A percentile compares a stretch with the other conserved stretches of the same genome.
Conservation (phyloP, 2,888 invertebrate species). For the Hedychridium roseum region DNA sequence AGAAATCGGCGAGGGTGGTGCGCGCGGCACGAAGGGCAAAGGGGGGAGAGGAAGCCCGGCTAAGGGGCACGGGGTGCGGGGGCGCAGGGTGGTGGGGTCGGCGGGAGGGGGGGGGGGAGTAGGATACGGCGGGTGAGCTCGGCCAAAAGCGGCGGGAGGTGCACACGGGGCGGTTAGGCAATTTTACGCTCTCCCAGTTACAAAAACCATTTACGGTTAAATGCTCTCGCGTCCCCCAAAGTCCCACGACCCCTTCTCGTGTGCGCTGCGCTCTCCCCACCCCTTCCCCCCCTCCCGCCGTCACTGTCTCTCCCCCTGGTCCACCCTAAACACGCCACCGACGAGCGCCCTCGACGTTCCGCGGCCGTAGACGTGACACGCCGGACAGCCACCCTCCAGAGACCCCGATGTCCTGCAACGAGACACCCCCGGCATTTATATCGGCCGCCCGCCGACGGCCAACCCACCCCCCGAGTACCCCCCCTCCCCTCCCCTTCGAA, state of each 20-base stretch:
- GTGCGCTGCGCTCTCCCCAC: conserved; percentile 20
- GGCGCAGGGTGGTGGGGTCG: conserved; percentile 22
- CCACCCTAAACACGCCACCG: conserved; percentile 32
- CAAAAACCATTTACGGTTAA: conserved; percentile 63
- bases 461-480: too few relatives aligned
- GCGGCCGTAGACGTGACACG: conserved; percentile 30
- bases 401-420: conserved; percentile 41
- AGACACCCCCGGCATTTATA: conserved; percentile 20
- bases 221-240: conserved; percentile 52
- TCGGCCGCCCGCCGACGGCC: too few relatives aligned
- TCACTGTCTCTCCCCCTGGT: conserved; percentile 5
- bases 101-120: conserved; percentile 8
- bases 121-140: conserved; percentile 46
- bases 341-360: conserved; percentile 26
- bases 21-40: background rate
- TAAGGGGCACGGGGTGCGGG: conserved; percentile 10
- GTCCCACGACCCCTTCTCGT: conserved; percentile 42
- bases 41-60: conserved; percentile 6
- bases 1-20: conserved; percentile 44
- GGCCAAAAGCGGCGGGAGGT: conserved; percentile 49
- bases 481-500: too few relatives aligned
- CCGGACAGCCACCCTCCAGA: conserved; percentile 40
- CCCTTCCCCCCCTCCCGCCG: conserved; percentile 8
- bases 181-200: conserved; percentile 63
- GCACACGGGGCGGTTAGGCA: conserved; percentile 60